phyloP scores from a whole-genome alignment of 2,888 invertebrate genomes.

The Agelastica alni region DNA sequence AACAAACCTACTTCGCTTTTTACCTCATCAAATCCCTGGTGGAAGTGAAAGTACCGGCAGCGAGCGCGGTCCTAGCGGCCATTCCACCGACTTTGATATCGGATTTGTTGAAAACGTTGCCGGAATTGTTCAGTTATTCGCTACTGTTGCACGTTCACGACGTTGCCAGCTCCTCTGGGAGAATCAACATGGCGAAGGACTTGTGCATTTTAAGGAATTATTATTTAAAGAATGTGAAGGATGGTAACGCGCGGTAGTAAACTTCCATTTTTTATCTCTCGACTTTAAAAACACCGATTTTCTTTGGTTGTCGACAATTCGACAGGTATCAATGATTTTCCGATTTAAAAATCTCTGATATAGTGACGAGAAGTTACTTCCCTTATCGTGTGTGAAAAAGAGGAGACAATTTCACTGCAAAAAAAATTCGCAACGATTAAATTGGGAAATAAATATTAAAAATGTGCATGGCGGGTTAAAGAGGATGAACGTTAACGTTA shows the following conservation, averaged over 20 bases:
- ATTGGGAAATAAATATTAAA: no score
- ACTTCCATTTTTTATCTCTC: no score
- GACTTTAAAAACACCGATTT: no score
- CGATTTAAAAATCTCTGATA: no score
- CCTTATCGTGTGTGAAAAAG: no score
- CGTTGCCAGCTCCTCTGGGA: conserved; percentile 72
- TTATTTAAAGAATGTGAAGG: conserved; percentile 60
- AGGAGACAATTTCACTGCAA: no score
- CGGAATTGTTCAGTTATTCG: conserved; percentile 75
- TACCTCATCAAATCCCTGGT: conserved; percentile 77
- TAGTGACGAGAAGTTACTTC: no score
- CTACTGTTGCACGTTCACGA: conserved; percentile 80
- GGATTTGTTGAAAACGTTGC: conserved; percentile 77
- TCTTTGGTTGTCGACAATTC: no score
- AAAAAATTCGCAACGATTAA: no score
- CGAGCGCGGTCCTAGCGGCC: conserved; percentile 68
- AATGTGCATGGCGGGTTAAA: no score
- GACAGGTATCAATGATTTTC: no score
- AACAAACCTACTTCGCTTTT: conserved; percentile 81
- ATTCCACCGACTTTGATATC: conserved; percentile 78
- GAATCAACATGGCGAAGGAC: conserved; percentile 85
- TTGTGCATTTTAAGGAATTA: conserved; percentile 85
- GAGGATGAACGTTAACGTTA: no score
- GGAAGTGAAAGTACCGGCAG: conserved; percentile 67
- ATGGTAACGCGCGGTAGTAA: background rate